A percentile compares a stretch with the other conserved stretches of the same genome.
phyloP scores from a whole-genome alignment of 2,113 vertebrate genomes.

The Nothoprocta pentlandii region DNA sequence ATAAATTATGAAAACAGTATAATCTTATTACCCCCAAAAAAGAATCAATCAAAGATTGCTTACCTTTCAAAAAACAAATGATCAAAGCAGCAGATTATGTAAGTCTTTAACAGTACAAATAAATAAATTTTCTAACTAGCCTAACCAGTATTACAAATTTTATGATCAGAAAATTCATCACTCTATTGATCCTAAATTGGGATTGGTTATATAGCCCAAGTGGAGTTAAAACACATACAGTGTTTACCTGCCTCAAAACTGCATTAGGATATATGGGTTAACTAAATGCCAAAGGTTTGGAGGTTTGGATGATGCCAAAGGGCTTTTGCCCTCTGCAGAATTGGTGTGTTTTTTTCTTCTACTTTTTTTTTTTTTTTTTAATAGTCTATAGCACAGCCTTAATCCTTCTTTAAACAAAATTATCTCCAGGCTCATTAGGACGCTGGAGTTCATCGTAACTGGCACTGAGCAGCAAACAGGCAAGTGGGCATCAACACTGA shows the following conservation, averaged over 20 bases:
- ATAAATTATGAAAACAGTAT: neutral
- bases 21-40: constrained; percentile 17
- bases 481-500: constrained; percentile 13
- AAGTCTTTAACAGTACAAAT: constrained; percentile 36
- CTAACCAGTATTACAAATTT: constrained; percentile 23
- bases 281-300: neutral
- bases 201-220: constrained; percentile 6
- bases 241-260: constrained; percentile 1
- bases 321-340: neutral
- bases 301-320: neutral
- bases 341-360: neutral
- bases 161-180: neutral
- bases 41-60: neutral
- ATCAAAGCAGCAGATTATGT: neutral
- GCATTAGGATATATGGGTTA: neutral
- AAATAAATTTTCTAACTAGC: constrained; percentile 42
- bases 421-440: constrained; percentile 59
- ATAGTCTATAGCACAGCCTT: constrained; percentile 18
- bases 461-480: constrained; percentile 33
- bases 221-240: constrained; percentile 19
- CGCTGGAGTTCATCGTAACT: constrained; percentile 58
- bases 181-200: constrained; percentile 17
- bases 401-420: constrained; percentile 66
- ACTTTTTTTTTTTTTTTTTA: neutral
- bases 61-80: neutral